phyloP scores from a whole-genome alignment of 2,797 vertebrate genomes.

The Mormyrops boulengeri region DNA sequence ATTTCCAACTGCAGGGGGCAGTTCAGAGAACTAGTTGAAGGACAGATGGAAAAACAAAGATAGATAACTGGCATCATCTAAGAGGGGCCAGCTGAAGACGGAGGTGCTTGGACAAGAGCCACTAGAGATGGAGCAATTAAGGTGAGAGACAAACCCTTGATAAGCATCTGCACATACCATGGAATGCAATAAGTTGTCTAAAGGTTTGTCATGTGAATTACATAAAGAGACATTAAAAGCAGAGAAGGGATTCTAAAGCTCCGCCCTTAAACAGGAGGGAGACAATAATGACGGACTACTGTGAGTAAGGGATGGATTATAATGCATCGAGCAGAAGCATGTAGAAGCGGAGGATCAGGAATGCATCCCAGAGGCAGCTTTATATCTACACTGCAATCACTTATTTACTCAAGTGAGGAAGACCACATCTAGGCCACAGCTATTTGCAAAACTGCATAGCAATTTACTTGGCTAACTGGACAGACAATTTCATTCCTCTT shows the following conservation, averaged over 20 bases:
- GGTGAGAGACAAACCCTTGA: not conserved
- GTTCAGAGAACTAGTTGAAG: not conserved
- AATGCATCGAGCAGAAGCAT: not conserved
- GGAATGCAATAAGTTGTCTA: not conserved
- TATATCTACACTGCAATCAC: not conserved
- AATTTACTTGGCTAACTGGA: not conserved
- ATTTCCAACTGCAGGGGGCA: not conserved
- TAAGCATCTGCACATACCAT: not conserved
- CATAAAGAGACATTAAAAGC: not conserved
- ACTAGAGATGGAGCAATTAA: not conserved
- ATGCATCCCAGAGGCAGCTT: not conserved
- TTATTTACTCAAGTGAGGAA: not conserved
- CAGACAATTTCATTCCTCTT: not conserved
- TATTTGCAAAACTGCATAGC: not conserved
- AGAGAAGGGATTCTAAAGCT: not conserved
- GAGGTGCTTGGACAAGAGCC: not conserved
- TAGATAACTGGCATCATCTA: not conserved
- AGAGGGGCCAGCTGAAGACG: not conserved
- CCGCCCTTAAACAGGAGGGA: not conserved
- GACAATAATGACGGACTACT: not conserved
- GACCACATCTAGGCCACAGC: not conserved
- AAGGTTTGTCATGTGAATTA: not conserved
- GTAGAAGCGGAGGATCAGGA: not conserved
- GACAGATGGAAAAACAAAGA: not conserved
- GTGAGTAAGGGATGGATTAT: not conserved